Base-by-base conservation (phyloP, 2,113 vertebrate species). In the Mormyrus iriodes region DNA sequence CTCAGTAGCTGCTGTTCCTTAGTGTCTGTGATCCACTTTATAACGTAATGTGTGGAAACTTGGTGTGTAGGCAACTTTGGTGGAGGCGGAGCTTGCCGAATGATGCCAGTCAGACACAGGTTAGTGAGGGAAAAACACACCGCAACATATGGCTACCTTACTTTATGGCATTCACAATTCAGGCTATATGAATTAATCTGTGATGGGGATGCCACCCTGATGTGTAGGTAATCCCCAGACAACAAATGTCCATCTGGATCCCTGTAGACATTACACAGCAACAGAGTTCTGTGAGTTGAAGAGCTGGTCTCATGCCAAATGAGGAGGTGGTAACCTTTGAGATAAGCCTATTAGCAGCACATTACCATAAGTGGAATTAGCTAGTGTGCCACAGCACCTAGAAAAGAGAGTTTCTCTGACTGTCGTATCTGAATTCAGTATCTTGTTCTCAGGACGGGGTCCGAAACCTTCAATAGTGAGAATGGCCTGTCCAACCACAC, bases 271-370 rank as follows among this genome's bases (percentile, higher is more conserved):
- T 86, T 19, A 86, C 7, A 35, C 85, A 55, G 85, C 19, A 53
- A 53, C 51, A 48, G 49, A 53, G 51, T 48, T 86, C 27, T 86
- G 27, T 3, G 79, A 58, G 46, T 35, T n/a, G 88, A 49, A 44
- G 48, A 58, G 35, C 52, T 85, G 88, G 79, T n/a, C 13, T 5
- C 3, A 73, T 35, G 58, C 52, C 24, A 19, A 35, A 31, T 27
- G 53, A 85, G 31, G 88, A 52, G 51, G 44, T 53, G 44, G 83
- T 65, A 79, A 42, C 82, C n/a, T 48, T 44, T 27, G 7, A 85
- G 82, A 89, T 89, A 89, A 89, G 88, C 83, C 88, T 61, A 73
- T 89, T 89, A 86, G 51, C 52, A 55, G 51, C 85, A 55, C 10
- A 86, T 86, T 86, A 89, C 65, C 27, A 49, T 44, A 87, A 86